phyloP scores from a whole-genome alignment of 2,888 invertebrate species.

The Drosophila hamatofila region DNA sequence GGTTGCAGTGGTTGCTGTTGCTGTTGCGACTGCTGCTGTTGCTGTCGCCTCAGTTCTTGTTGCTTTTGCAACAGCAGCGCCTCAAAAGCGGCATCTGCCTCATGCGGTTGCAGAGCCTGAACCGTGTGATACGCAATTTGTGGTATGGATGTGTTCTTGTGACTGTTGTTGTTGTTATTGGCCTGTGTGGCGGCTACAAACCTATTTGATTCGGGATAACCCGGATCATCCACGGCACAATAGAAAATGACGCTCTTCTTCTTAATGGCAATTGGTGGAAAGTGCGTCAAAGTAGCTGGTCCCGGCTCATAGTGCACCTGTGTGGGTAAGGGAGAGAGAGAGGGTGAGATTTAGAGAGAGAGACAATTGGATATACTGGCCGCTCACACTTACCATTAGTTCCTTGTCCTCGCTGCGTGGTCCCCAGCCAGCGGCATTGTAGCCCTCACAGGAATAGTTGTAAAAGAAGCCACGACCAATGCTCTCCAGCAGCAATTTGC shows the following conservation, averaged over 20 bases:
- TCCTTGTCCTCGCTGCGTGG: conserved; percentile 91
- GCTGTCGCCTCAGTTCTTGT: conserved; percentile 48
- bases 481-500: conserved; percentile 92
- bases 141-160: conserved; percentile 40
- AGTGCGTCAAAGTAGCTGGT: conserved; percentile 91
- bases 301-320: conserved; percentile 90
- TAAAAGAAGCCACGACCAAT: conserved; percentile 96
- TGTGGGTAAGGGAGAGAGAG: conserved; percentile 2
- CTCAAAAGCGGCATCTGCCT: conserved; percentile 82
- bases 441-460: conserved; percentile 96
- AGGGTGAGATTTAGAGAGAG: background rate
- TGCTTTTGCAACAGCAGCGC: conserved; percentile 77
- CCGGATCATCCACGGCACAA: conserved; percentile 93
- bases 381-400: conserved; percentile 87
- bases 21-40: conserved; percentile 35
- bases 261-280: conserved; percentile 92
- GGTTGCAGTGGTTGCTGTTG: conserved; percentile 47
- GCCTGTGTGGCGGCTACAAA: conserved; percentile 74
- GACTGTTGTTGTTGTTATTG: conserved; percentile 33
- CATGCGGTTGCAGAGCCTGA: conserved; percentile 77
- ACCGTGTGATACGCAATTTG: conserved; percentile 79
- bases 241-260: conserved; percentile 92
- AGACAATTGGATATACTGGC: background rate
- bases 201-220: conserved; percentile 89
- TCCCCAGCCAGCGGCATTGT: conserved; percentile 96